Evolutionary conservation across 2,113 vertebrate species (phyloP), one percentile per base, ranked within the genome.

Genomic region (Chitala chitala): DNA sequence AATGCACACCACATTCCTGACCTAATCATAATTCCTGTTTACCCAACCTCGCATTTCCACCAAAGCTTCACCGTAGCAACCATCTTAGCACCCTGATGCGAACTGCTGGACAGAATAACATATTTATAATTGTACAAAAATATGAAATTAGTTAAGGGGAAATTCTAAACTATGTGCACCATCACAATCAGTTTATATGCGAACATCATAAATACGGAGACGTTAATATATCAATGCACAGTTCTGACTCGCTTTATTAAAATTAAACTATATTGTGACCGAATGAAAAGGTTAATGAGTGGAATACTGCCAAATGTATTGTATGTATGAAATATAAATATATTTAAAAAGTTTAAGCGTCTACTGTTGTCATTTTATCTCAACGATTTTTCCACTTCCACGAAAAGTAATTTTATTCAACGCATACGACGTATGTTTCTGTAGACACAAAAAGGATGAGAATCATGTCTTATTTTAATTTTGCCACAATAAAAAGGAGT

Each of bases 41-140:
- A 15, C 44, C 44, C 44, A 4, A 29, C 29, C 58, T 33, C 58
- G 20, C 31, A 33, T 33, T 20, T 17, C 31, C 58, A 26, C 68
- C 29, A 33, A 50, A 69, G 46, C 22, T 78, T 87, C 85, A 76
- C 80, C 78, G 63, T 82, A 71, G 76, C 78, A 76, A 84, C 76
- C 0, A 50, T 73, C 78, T 84, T 79, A 84, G 82, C 77, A 76
- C 82, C 75, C 84, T 86, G 83, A 80, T 81, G 50, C 77, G 64
- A 54, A 42, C 69, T 77, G 78, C 63, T 68, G 38, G 38, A 54
- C 54, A 42, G 36, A 31, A 72, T 15, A 22, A 46, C 20, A 38
- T 42, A 38, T 68, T n/a, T 65, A 65, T 65, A 44, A 42, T 42
- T 65, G n/a, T 65, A 44, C 2, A n/a, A 13, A 38, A 65, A 36